Evolutionary conservation across 37 sponge, comb jelly and placozoan species (phyloP).

Genomic region (Bolinopsis microptera): DNA sequence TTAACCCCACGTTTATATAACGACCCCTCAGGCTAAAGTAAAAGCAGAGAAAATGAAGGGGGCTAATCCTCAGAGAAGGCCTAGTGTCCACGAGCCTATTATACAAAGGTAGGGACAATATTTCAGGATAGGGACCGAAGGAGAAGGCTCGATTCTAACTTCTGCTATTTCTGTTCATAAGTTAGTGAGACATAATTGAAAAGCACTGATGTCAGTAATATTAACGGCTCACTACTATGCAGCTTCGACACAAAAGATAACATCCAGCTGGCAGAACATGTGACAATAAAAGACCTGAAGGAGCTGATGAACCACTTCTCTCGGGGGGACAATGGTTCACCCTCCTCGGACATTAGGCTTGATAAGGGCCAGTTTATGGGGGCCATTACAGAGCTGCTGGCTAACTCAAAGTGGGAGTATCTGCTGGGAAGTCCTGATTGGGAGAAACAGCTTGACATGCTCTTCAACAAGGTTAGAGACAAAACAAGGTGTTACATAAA

Average conservation of each 20-base stretch:
- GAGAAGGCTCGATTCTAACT: no score
- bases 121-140: no score
- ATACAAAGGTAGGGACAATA: slow-evolving; percentile 23
- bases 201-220: no score
- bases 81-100: slow-evolving; percentile 19
- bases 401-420: slow-evolving; percentile 50
- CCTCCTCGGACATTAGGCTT: slow-evolving; percentile 15
- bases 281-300: slow-evolving; percentile 39
- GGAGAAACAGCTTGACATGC: slow-evolving; percentile 57
- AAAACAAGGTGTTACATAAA: no score
- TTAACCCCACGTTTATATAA: no score
- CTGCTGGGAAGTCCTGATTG: slow-evolving; percentile 3
- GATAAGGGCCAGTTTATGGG: slow-evolving; percentile 24
- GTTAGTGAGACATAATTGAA: no score
- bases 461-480: slow-evolving; percentile 35
- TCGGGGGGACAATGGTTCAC: background rate
- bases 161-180: no score
- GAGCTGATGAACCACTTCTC: slow-evolving; percentile 64
- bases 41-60: background rate
- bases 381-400: slow-evolving; percentile 61
- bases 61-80: background rate
- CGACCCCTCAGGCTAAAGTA: no score
- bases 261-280: slow-evolving; percentile 62
- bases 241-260: slow-evolving; percentile 62
- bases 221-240: no score